Evolutionary conservation across 2,113 vertebrate species (phyloP).

Genomic region (Pachyramphus minor): DNA sequence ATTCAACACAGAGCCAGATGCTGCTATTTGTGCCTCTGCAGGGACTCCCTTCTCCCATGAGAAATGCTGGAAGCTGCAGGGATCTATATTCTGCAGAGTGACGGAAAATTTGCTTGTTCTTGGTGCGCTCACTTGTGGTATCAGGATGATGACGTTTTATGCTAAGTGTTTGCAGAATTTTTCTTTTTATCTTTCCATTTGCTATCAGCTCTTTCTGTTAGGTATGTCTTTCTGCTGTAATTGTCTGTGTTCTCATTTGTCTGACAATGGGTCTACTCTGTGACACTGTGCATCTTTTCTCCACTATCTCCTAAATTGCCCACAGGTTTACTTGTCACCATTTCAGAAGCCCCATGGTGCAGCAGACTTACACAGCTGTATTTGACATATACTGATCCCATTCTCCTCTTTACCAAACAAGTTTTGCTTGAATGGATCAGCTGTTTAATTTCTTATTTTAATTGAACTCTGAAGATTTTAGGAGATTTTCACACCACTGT

Average conservation of each 20-base stretch:
- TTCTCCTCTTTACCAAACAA: neutral
- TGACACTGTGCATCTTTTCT: neutral
- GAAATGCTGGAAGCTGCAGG: neutral
- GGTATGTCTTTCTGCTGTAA: neutral
- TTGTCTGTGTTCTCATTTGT: neutral
- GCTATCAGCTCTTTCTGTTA: neutral
- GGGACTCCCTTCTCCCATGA: slow-evolving; percentile 19
- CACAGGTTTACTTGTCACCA: neutral
- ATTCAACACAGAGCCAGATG: neutral
- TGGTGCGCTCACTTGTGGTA: neutral
- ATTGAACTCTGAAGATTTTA: neutral
- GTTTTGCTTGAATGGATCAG: neutral
- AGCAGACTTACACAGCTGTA: neutral
- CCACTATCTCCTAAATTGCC: neutral
- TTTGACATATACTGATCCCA: neutral
- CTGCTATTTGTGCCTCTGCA: slow-evolving; percentile 1
- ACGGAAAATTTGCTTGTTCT: neutral
- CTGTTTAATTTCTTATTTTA: neutral
- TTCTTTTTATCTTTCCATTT: neutral
- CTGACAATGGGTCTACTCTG: neutral
- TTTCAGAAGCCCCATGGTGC: neutral
- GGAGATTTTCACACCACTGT: neutral
- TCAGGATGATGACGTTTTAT: neutral
- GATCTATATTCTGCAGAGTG: neutral
- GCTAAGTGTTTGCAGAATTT: neutral